phyloP scores from a whole-genome alignment of 1,140 invertebrate genomes.

The Drosophila subpulchrella region DNA sequence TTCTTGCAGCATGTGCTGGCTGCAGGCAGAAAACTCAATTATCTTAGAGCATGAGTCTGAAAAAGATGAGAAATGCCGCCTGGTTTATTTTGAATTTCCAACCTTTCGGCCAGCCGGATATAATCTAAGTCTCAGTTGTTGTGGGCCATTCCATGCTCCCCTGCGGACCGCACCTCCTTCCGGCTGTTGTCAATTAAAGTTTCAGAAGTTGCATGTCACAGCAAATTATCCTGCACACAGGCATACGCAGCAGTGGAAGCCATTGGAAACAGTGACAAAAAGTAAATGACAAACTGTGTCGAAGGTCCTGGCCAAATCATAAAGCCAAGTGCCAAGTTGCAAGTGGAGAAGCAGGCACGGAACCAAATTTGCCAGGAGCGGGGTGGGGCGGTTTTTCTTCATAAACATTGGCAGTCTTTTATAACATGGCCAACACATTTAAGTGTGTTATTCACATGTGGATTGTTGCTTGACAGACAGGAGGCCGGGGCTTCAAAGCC shows the following conservation, averaged over 20 bases:
- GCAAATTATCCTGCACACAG: conserved; percentile 64
- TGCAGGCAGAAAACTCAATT: conserved; percentile 47
- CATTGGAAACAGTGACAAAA: conserved; percentile 33
- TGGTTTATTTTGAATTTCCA: conserved; percentile 12
- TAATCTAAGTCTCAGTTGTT: conserved; percentile 23
- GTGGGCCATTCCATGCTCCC: background rate
- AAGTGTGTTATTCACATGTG: conserved; percentile 60
- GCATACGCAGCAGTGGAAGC: conserved; percentile 22
- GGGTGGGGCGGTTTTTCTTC: conserved; percentile 42
- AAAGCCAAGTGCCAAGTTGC: conserved; percentile 40
- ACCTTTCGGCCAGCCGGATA: conserved; percentile 11
- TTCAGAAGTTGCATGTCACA: conserved; percentile 69
- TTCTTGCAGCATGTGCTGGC: conserved; percentile 8
- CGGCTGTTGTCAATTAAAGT: conserved; percentile 67
- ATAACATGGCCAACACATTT: conserved; percentile 53
- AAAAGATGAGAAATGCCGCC: conserved; percentile 28
- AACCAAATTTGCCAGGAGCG: background rate
- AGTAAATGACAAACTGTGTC: conserved; percentile 42
- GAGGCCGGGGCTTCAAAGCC: conserved; percentile 2
- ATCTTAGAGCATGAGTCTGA: conserved; percentile 25
- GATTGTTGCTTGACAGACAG: conserved; percentile 33
- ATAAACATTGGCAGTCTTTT: conserved; percentile 51
- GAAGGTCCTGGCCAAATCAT: conserved; percentile 38
- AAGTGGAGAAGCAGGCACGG: conserved; percentile 38
- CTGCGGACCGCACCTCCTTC: conserved; percentile 26